Evolutionary conservation across 2,797 vertebrate species (phyloP).

Genomic region (Alca torda): DNA sequence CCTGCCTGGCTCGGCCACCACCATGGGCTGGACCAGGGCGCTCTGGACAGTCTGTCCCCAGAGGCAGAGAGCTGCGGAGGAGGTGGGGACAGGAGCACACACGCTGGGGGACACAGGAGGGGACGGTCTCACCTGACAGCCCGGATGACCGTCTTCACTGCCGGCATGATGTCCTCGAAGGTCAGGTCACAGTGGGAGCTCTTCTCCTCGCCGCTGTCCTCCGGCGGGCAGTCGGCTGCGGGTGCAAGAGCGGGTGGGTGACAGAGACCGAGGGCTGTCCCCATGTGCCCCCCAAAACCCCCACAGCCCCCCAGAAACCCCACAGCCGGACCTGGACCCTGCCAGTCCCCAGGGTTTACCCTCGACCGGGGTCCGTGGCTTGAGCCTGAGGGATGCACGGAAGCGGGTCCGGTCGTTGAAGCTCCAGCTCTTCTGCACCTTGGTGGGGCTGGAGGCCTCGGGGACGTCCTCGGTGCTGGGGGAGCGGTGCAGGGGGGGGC

Average conservation of each 20-base stretch:
- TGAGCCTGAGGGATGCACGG: slow-evolving; percentile 93
- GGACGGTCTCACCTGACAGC: slow-evolving; percentile 86
- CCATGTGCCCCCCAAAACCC: not conserved
- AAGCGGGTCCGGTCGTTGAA: slow-evolving; percentile 96
- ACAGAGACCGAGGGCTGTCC: too few species aligned
- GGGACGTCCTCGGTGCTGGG: slow-evolving; percentile 89
- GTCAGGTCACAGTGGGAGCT: slow-evolving; percentile 88
- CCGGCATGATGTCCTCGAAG: slow-evolving; percentile 94
- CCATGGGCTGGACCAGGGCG: accelerated
- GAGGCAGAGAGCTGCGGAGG: not conserved
- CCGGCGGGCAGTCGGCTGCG: slow-evolving; percentile 82
- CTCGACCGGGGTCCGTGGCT: slow-evolving; percentile 82
- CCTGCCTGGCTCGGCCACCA: accelerated
- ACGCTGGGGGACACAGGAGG: accelerated
- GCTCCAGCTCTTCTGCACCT: slow-evolving; percentile 99
- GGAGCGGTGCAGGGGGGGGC: slow-evolving; percentile 79
- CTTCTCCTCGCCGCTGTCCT: slow-evolving; percentile 91
- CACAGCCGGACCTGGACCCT: accelerated
- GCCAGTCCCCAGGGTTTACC: slow-evolving; percentile 67
- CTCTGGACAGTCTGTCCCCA: accelerated
- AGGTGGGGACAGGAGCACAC: not conserved
- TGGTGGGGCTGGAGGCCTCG: slow-evolving; percentile 86
- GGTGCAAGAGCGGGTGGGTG: not conserved
- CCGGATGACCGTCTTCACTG: slow-evolving; percentile 93
- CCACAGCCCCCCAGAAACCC: accelerated